Evolutionary conservation across 2,888 invertebrate genomes (phyloP), one percentile per base, ranked within the genome.

Genomic region (Bursaphelenchus okinawaensis): DNA sequence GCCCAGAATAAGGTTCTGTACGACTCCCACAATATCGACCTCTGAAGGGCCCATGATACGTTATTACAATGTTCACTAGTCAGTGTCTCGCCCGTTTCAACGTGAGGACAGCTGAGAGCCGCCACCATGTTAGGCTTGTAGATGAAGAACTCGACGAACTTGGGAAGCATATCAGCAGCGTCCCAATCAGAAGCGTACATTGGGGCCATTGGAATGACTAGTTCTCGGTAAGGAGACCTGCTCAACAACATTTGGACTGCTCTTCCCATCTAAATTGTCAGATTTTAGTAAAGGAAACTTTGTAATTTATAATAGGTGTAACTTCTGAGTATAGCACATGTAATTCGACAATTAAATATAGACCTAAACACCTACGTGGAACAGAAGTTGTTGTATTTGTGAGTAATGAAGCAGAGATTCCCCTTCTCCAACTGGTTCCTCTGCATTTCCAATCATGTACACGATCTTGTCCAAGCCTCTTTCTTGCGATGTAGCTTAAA

Each of bases 201-300:
- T 91, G 71, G 74, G 19, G 68, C 61, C 74, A 72, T 71, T 29
- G 80, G 80, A 29, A 80, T 73, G 7, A 79, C 62, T 26, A 81
- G 72, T 61, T 80, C 75, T 0, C 89, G 88, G 83, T 91, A 91
- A 19, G 89, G 89, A 0, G 90, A 89, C 79, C 87, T 89, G 0
- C 92, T 91, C 29, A 95, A 85, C 70, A 94, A 84, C 84, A 92
- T 90, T 74, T 94, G 91, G 54, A 96, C 85, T 0, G 89, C 88
- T 73, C 90, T 89, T 0, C 95, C 96, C 83, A 95, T 91, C 86
- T 89, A 76, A 29, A 84, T n/a, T n/a, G n/a, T n/a, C n/a, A n/a
- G n/a, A n/a, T n/a, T n/a, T n/a, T n/a, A n/a, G n/a, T n/a, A n/a
- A n/a, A n/a, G n/a, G n/a, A n/a, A n/a, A n/a, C n/a, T n/a, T n/a